Conservation (phyloP, 2,797 vertebrate species). For the Stomatorhinus walkeri region DNA sequence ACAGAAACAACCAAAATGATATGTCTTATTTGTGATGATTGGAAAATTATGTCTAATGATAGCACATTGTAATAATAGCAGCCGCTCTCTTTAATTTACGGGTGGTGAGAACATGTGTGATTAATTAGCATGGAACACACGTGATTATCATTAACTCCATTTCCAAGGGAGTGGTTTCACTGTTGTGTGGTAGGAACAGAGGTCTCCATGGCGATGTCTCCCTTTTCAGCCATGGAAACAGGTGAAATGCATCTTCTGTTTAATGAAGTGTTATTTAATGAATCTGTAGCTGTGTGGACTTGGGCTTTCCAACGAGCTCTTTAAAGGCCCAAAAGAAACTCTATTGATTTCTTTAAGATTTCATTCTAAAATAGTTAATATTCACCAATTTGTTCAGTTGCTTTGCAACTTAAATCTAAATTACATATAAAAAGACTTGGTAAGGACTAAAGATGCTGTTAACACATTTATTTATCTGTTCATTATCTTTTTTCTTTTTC, state of each 20-base stretch:
- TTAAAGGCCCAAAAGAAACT: neutral
- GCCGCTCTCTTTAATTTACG: slow-evolving; percentile 10
- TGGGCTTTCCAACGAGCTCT: neutral
- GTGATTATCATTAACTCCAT: slow-evolving; percentile 23
- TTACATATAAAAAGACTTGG: neutral
- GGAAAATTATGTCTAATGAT: slow-evolving; percentile 18
- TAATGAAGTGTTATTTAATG: neutral
- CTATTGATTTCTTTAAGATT: neutral
- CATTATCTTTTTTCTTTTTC: neutral
- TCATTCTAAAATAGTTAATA: neutral
- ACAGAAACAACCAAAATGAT: slow-evolving; percentile 16
- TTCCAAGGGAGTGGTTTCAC: slow-evolving; percentile 20
- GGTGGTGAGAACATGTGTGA: slow-evolving; percentile 16
- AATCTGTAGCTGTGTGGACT: neutral
- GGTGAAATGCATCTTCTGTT: neutral
- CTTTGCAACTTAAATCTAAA: neutral
- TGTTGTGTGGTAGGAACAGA: neutral
- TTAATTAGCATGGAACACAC: slow-evolving; percentile 23
- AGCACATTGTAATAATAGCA: slow-evolving; percentile 22
- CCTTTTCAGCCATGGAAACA: neutral
- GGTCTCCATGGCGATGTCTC: neutral
- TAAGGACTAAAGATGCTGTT: neutral
- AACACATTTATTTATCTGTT: neutral
- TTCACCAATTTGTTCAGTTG: neutral
- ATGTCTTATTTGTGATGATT: slow-evolving; percentile 16